phyloP scores from a whole-genome alignment of 2,888 invertebrate species.

The Drosophila macrospina region DNA sequence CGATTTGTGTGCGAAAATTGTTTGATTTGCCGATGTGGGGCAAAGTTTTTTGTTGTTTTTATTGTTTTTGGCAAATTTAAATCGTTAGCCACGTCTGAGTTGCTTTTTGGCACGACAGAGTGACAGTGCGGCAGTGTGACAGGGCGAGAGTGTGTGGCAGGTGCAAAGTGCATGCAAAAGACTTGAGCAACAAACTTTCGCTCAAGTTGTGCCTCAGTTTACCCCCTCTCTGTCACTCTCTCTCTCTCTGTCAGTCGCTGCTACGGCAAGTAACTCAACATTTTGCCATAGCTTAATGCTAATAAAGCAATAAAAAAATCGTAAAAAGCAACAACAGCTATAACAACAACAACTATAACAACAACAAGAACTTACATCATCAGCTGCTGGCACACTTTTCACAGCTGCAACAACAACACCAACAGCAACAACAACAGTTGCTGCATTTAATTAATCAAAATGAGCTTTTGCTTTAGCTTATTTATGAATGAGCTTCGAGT shows the following conservation, averaged over 20 bases:
- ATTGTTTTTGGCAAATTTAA: conserved; percentile 36
- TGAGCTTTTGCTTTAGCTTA: conserved; percentile 58
- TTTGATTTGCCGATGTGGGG: conserved; percentile 49
- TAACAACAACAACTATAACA: conserved; percentile 18
- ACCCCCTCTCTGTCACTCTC: neutral
- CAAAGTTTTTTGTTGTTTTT: conserved; percentile 45
- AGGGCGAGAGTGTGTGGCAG: conserved; percentile 40
- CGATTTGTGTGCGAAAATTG: conserved; percentile 48
- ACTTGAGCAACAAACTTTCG: conserved; percentile 67
- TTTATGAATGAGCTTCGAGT: conserved; percentile 70
- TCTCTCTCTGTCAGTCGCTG: neutral
- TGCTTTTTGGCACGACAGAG: conserved; percentile 53
- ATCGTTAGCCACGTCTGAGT: conserved; percentile 65
- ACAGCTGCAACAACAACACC: conserved; percentile 42
- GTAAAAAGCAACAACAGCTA: conserved; percentile 15
- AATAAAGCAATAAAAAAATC: conserved; percentile 68
- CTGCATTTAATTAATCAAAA: conserved; percentile 80
- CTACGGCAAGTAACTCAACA: no score
- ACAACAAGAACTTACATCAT: conserved; percentile 64
- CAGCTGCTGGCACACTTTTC: conserved; percentile 74
- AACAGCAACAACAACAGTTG: conserved; percentile 35
- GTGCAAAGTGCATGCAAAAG: conserved; percentile 67
- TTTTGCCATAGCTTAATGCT: conserved; percentile 58
- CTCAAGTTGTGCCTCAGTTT: conserved; percentile 1
- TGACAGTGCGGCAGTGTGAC: conserved; percentile 5